Percentiles rank a stretch among this genome's conserved stretches.
Evolutionary conservation across 2,888 invertebrate genomes (phyloP).

Genomic region (Ennomos erosarius): DNA sequence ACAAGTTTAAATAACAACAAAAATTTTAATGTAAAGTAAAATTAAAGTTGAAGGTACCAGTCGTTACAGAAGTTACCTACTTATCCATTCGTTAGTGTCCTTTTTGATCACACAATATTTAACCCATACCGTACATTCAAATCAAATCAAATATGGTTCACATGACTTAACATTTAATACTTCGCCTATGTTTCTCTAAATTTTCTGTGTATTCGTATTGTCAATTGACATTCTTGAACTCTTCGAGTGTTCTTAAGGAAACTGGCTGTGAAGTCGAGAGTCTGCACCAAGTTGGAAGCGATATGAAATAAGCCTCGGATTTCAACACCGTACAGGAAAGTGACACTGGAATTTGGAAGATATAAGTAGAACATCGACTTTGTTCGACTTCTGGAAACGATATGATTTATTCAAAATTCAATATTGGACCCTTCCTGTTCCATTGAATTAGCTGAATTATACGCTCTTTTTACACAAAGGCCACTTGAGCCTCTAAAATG

Average conservation of each 20-base stretch:
- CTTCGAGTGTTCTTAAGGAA: constrained; percentile 21
- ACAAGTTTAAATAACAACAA: no score
- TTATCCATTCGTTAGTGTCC: no score
- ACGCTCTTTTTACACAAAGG: no score
- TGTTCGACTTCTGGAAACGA: not conserved
- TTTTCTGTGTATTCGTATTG: constrained; percentile 15
- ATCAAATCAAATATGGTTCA: not conserved
- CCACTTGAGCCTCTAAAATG: no score
- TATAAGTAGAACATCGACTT: constrained; percentile 5
- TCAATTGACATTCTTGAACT: constrained; percentile 23
- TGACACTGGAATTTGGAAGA: constrained; percentile 2
- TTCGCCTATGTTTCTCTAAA: not conserved
- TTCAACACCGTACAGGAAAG: constrained; percentile 15
- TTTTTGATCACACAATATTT: no score
- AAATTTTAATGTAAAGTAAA: no score
- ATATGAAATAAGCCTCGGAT: constrained; percentile 24
- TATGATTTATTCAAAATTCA: not conserved
- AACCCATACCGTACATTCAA: not conserved
- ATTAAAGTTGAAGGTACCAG: no score
- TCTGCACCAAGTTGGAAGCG: constrained; percentile 16
- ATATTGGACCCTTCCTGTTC: no score
- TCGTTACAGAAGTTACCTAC: no score
- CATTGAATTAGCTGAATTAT: no score
- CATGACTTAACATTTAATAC: no score
- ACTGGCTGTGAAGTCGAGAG: constrained; percentile 26